Base-by-base conservation (phyloP, 35 echinoderm and acorn worm species). In the Chiridota heheva region DNA sequence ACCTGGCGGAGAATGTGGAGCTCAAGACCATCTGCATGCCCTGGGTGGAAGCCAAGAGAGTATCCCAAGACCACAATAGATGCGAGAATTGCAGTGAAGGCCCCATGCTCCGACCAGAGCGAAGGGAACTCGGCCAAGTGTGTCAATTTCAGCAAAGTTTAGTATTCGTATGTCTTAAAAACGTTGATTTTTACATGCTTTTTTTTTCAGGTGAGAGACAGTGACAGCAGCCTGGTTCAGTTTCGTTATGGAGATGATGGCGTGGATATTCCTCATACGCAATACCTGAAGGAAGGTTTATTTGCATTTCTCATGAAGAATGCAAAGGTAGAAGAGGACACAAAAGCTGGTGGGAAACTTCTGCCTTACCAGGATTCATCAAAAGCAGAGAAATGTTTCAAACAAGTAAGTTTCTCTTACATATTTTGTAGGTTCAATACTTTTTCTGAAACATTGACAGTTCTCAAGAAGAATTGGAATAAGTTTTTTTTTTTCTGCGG, bases 181-280 rank as follows among this genome's bases (percentile, higher is more conserved):
- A 12, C n/a, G n/a, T 53, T n/a, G n/a, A 51, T 51, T 12, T 51
- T n/a, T 51, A 51, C n/a, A n/a, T 8, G 8, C 1, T 72, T 46
- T 45, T 44, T 44, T 35, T 40, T 62, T 16, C 40, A 90, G 86
- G 92, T 96, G 0, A 33, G 86, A 20, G 93, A 96, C 84, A 96
- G 93, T 65, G 93, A 96, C 64, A 65, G 84, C 51, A 91, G 88
- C 61, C 38, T 98, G 2, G 67, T 98, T 7, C 95, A 98, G 75
- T 98, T 98, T 81, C 72, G 63, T 1, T 98, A 98, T 29, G 95
- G 95, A 47, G 95, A 88, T 28, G 95, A 98, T 73, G 72, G 84
- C 7, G 42, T 98, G 60, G 95, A 98, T 35, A 98, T 98, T 22
- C 83, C 80, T 0, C 86, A 83, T 66, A 98, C 95, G 4, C 95